Evolutionary conservation across 2,888 invertebrate genomes (phyloP).

Genomic region (Eristalis intricaria): DNA sequence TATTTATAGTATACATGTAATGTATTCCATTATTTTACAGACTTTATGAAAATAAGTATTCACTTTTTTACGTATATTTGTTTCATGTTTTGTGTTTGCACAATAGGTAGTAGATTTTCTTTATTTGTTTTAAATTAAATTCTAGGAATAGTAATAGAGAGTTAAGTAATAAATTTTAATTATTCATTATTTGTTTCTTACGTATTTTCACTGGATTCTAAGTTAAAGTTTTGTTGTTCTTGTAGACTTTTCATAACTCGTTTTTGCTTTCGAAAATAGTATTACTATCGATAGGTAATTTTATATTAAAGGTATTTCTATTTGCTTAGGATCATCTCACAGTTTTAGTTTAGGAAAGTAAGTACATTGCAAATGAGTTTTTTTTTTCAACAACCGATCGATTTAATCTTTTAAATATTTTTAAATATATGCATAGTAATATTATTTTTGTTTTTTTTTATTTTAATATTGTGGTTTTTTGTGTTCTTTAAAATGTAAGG

Average conservation of each 20-base stretch:
- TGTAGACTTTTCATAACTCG: constrained; percentile 42
- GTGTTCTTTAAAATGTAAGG: constrained; percentile 49
- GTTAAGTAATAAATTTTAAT: constrained; percentile 68
- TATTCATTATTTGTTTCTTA: constrained; percentile 45
- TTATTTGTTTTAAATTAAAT: constrained; percentile 68
- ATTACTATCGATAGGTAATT: constrained; percentile 27
- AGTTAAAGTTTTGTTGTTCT: constrained; percentile 46
- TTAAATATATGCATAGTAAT: constrained; percentile 71
- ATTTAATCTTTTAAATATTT: constrained; percentile 55
- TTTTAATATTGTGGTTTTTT: constrained; percentile 48
- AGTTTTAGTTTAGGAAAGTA: constrained; percentile 66
- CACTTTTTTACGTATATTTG: constrained; percentile 72
- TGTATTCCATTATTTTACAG: constrained; percentile 74
- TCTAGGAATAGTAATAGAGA: constrained; percentile 71
- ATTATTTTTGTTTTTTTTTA: constrained; percentile 41
- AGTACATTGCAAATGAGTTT: constrained; percentile 69
- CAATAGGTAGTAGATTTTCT: constrained; percentile 70
- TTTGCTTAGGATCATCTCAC: constrained; percentile 54
- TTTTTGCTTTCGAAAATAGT: constrained; percentile 56
- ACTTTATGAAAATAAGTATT: constrained; percentile 72
- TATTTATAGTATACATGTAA: constrained; percentile 74
- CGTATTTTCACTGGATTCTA: constrained; percentile 67
- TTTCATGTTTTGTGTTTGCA: constrained; percentile 66
- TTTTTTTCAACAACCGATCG: constrained; percentile 64
- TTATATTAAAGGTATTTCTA: constrained; percentile 46